Evolutionary conservation across 2,888 invertebrate species (phyloP).

Genomic region (Perizoma flavofasciatum): DNA sequence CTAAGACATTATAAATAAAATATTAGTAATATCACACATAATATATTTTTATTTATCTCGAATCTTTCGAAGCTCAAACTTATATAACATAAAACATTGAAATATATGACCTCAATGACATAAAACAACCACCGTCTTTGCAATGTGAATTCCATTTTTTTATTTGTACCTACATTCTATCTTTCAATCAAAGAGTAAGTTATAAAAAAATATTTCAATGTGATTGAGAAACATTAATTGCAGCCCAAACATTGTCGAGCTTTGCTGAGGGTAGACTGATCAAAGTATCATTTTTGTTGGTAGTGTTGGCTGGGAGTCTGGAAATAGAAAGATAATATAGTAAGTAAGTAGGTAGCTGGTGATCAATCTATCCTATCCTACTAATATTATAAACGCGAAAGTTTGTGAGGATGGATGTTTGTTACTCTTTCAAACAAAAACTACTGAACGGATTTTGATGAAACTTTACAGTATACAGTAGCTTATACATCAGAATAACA

Average conservation of each 20-base stretch:
- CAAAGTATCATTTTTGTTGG: slow-evolving; percentile 63
- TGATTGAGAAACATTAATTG: slow-evolving; percentile 71
- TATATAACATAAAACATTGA: too few species aligned
- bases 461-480: too few species aligned
- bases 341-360: too few species aligned
- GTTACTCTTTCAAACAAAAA: too few species aligned
- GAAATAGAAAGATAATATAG: slow-evolving; percentile 6
- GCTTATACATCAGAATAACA: too few species aligned
- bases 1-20: neutral
- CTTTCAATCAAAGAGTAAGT: neutral
- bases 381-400: too few species aligned
- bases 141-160: slow-evolving; percentile 11
- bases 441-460: too few species aligned
- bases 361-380: too few species aligned
- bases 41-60: neutral
- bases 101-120: too few species aligned
- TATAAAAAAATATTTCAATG: slow-evolving; percentile 47
- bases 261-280: slow-evolving; percentile 63
- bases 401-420: too few species aligned
- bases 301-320: slow-evolving; percentile 73
- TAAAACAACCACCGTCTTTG: neutral
- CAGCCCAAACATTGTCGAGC: slow-evolving; percentile 72
- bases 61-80: too few species aligned
- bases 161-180: slow-evolving; percentile 1
- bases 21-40: neutral